Evolutionary conservation across 1,140 invertebrate species (phyloP).

Genomic region (Whitmania pigra): DNA sequence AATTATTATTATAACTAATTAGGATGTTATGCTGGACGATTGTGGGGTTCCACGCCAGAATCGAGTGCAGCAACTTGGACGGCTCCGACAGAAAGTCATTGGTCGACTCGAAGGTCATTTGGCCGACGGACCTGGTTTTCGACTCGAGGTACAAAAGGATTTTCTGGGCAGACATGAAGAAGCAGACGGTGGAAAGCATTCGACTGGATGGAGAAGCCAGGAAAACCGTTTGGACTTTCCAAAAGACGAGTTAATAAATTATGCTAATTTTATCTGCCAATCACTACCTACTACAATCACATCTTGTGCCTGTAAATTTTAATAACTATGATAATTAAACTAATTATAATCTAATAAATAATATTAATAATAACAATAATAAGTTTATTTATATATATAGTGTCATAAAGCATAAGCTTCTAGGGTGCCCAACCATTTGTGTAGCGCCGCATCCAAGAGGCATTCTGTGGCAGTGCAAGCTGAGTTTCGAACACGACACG

Average conservation of each 20-base stretch:
- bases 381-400: too few species aligned
- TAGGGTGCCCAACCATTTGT: too few species aligned
- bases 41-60: conserved; percentile 52
- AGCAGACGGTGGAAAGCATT: conserved; percentile 77
- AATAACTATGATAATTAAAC: too few species aligned
- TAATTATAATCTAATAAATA: too few species aligned
- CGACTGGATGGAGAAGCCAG: conserved; percentile 61
- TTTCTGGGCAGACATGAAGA: conserved; percentile 89
- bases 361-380: too few species aligned
- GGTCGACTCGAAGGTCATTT: conserved; percentile 63
- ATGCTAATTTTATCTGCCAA: conserved; percentile 50
- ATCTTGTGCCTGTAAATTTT: too few species aligned
- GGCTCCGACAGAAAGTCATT: conserved; percentile 67
- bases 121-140: conserved; percentile 73
- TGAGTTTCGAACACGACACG: too few species aligned
- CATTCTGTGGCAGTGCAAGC: too few species aligned
- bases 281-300: too few species aligned
- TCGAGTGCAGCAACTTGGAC: conserved; percentile 90
- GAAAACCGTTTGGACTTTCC: conserved; percentile 30
- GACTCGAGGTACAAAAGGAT: conserved; percentile 69
- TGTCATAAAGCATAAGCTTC: conserved; percentile 33
- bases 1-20: conserved; percentile 32
- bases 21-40: conserved; percentile 43
- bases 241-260: conserved; percentile 42
- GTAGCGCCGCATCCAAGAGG: too few species aligned